phyloP scores from a whole-genome alignment of 2,797 vertebrate genomes.

The Etheostoma perlongum region DNA sequence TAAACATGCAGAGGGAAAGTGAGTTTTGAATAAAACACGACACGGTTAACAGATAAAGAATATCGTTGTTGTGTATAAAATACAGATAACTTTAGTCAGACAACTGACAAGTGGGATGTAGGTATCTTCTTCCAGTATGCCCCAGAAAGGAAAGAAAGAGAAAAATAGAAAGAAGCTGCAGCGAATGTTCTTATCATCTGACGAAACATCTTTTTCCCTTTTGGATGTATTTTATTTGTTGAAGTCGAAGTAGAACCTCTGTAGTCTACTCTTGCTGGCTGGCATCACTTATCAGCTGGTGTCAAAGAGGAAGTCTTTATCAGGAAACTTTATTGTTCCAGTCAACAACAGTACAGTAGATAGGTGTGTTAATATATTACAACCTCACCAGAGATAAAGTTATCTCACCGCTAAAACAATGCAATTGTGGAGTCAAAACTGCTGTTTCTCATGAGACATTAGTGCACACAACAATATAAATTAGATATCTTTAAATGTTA shows the following conservation, averaged over 20 bases:
- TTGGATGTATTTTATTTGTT: not conserved
- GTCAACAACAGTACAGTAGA: not conserved
- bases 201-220: not conserved
- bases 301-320: conserved; percentile 14
- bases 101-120: no score
- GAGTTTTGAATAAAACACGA: not conserved
- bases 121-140: not conserved
- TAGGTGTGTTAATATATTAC: not conserved
- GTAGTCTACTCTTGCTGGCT: not conserved
- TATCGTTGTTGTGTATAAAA: not conserved
- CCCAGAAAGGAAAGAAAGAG: not conserved
- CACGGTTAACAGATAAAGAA: not conserved
- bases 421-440: not conserved
- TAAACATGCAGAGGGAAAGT: not conserved
- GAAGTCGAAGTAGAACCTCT: not conserved
- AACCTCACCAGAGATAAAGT: not conserved
- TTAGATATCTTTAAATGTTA: not conserved
- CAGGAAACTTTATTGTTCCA: not conserved
- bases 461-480: not conserved
- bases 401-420: not conserved
- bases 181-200: not conserved
- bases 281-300: not conserved
- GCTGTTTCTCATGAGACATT: not conserved
- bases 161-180: not conserved
- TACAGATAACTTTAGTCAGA: not conserved